Percentiles rank a stretch among this genome's conserved stretches.
Evolutionary conservation across 2,113 vertebrate genomes (phyloP).

Genomic region (Rissa tridactyla): DNA sequence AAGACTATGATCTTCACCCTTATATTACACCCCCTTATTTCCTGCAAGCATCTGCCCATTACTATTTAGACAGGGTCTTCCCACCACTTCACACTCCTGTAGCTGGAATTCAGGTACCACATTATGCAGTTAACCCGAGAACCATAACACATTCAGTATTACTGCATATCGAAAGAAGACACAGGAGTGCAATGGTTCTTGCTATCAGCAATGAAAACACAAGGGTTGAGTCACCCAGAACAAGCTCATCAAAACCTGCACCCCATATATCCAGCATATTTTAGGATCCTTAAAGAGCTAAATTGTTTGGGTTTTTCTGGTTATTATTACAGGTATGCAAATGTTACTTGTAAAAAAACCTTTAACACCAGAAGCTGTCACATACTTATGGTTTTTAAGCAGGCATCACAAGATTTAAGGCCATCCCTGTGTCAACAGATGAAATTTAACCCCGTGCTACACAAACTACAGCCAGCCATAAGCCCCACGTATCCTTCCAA

Average conservation of each 20-base stretch:
- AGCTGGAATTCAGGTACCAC: not conserved
- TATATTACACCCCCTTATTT: not conserved
- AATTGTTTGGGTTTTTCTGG: not conserved
- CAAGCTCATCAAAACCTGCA: not conserved
- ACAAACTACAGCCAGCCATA: rapidly evolving
- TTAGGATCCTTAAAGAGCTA: not conserved
- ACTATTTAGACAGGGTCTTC: not conserved
- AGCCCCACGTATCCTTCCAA: rapidly evolving
- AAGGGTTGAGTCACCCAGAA: not conserved
- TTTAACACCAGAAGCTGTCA: not conserved
- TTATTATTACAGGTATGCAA: not conserved
- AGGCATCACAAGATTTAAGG: not conserved
- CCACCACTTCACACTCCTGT: not conserved
- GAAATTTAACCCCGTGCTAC: not conserved
- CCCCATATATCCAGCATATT: not conserved
- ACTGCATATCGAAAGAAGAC: not conserved
- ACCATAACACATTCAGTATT: not conserved
- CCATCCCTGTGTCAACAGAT: not conserved
- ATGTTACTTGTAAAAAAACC: not conserved
- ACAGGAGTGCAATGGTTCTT: not conserved
- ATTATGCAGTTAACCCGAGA: not conserved
- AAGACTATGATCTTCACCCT: not conserved
- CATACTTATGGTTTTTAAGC: not conserved
- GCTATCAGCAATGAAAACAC: not conserved
- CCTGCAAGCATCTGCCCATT: not conserved